Evolutionary conservation across 2,888 invertebrate species (phyloP).

Genomic region (Cotesia congregata): DNA sequence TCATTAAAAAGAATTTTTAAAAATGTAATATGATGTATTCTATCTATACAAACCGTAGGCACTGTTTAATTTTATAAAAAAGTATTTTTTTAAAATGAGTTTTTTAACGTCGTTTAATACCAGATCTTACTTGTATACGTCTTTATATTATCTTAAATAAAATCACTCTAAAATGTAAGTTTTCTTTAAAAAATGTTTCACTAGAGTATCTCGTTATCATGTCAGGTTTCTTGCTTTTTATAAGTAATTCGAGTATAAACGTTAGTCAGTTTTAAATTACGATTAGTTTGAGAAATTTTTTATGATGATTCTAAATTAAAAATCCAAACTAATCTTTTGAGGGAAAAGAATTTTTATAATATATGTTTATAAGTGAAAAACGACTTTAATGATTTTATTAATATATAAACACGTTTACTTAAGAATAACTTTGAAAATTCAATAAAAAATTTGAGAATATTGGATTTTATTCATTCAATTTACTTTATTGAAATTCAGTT

Average conservation of each 20-base stretch:
- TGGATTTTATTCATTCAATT: too few species aligned
- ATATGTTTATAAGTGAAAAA: too few species aligned
- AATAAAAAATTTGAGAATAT: too few species aligned
- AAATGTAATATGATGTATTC: neutral
- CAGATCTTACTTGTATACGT: neutral
- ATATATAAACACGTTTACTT: too few species aligned
- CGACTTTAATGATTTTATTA: too few species aligned
- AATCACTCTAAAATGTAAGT: neutral
- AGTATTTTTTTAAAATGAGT: neutral
- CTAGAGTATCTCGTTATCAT: neutral
- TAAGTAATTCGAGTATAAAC: neutral
- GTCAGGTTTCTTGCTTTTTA: too few species aligned
- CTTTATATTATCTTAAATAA: neutral
- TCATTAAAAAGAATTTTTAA: neutral
- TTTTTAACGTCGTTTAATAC: neutral
- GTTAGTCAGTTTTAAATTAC: neutral
- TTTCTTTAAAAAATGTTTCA: neutral
- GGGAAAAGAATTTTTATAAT: too few species aligned
- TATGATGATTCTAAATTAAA: neutral
- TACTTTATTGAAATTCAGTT: too few species aligned
- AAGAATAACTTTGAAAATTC: too few species aligned
- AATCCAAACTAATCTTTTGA: neutral
- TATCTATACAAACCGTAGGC: neutral
- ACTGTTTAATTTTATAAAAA: neutral
- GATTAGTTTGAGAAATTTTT: neutral